A percentile compares a stretch with the other conserved stretches of the same genome.
Conservation (phyloP, 1,140 invertebrate genomes). For the Formica selysi region DNA sequence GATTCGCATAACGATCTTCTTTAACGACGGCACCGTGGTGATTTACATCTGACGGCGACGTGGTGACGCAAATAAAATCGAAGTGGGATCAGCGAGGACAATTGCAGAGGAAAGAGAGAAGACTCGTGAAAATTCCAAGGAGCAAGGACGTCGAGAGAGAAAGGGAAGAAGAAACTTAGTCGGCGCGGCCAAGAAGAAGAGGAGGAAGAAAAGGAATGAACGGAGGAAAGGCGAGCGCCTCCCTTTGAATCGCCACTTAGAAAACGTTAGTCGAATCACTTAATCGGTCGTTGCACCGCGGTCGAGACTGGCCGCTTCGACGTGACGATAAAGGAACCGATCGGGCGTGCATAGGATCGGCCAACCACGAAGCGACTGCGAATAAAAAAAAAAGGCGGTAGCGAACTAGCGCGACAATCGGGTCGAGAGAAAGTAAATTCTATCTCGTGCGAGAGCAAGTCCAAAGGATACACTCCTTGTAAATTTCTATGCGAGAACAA, state of each 20-base stretch:
- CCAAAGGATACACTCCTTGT: conserved; percentile 37
- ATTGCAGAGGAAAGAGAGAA: not conserved
- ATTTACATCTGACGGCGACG: conserved; percentile 79
- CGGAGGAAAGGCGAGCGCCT: conserved; percentile 31
- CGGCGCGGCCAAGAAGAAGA: conserved; percentile 12
- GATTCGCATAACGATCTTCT: conserved; percentile 83
- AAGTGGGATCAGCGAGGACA: not conserved
- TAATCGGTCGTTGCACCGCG: conserved; percentile 73
- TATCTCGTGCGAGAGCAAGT: conserved; percentile 8
- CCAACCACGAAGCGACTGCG: conserved; percentile 60
- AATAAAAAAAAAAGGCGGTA: conserved; percentile 60
- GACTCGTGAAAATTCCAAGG: conserved; percentile 20
- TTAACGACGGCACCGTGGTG: conserved; percentile 80
- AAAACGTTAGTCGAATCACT: conserved; percentile 68
- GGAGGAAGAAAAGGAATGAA: not conserved
- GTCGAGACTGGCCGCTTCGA: conserved; percentile 47
- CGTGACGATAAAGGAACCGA: conserved; percentile 70
- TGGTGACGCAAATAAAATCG: not conserved
- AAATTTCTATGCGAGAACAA: not conserved
- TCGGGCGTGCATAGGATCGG: conserved; percentile 71
- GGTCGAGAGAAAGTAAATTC: conserved; percentile 70
- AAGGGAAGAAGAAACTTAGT: conserved; percentile 14
- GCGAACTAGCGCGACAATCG: conserved; percentile 41
- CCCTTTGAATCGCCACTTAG: conserved; percentile 61
- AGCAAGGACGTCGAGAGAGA: conserved; percentile 2